Conservation (phyloP, 1,140 invertebrate species). For the Drosophila pseudoobscura region DNA sequence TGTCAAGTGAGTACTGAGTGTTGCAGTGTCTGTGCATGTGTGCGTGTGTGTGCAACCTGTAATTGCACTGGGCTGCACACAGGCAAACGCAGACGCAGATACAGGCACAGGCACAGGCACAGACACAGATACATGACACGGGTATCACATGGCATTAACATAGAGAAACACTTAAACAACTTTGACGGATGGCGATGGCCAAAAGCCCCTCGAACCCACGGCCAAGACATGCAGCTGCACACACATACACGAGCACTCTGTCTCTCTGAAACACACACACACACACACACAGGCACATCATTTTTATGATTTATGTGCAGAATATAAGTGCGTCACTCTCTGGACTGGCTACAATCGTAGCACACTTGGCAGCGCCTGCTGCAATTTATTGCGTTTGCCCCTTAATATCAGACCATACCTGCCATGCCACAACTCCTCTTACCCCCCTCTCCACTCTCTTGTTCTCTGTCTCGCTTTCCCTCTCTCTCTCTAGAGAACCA, state of each 20-base stretch:
- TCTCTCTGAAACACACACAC: not conserved
- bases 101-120: not conserved
- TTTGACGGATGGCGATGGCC: conserved; percentile 72
- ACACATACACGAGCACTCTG: not conserved
- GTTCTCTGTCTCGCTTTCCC: too few relatives aligned
- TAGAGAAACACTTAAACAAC: conserved; percentile 74
- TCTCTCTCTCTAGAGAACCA: not conserved
- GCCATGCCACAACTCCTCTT: not conserved
- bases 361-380: conserved; percentile 55
- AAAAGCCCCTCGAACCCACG: not conserved
- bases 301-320: conserved; percentile 65
- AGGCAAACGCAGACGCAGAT: not conserved
- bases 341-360: conserved; percentile 46
- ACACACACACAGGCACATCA: conserved; percentile 17
- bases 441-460: too few relatives aligned
- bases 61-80: conserved; percentile 38
- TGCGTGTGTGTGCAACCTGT: conserved; percentile 33
- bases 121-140: conserved; percentile 6
- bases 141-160: conserved; percentile 61
- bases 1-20: conserved; percentile 44
- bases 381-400: conserved; percentile 56
- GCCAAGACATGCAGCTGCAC: conserved; percentile 47
- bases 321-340: conserved; percentile 30
- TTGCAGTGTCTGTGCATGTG: conserved; percentile 11
- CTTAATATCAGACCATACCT: too few relatives aligned